Conservation (phyloP, 2,888 invertebrate species). For the Phlogophora meticulosa region DNA sequence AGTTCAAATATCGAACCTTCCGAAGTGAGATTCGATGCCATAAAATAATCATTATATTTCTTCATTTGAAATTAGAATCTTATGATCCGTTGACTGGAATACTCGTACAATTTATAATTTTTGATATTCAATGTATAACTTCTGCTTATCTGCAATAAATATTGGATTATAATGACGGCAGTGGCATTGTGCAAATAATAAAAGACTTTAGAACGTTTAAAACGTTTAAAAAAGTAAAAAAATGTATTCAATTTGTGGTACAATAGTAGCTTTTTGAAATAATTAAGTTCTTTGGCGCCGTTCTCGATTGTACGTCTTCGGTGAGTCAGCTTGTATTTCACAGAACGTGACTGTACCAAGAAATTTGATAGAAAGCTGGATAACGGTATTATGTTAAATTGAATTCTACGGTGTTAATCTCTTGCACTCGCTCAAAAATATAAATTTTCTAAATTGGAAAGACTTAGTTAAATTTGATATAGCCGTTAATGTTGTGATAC, state of each 20-base stretch:
- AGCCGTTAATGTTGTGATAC: not conserved
- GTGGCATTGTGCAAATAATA: constrained; percentile 32
- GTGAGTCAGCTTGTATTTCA: constrained; percentile 60
- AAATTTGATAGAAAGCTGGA: constrained; percentile 57
- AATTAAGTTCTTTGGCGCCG: constrained; percentile 52
- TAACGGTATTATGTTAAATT: constrained; percentile 59
- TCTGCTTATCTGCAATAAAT: constrained; percentile 16
- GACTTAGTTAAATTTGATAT: constrained; percentile 15
- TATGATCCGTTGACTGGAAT: constrained; percentile 18
- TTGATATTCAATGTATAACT: constrained; percentile 8
- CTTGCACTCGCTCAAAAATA: constrained; percentile 19
- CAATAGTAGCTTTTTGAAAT: constrained; percentile 54
- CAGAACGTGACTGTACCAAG: constrained; percentile 49
- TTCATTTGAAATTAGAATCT: constrained; percentile 38
- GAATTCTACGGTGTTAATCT: constrained; percentile 38
- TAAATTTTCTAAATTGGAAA: constrained; percentile 18
- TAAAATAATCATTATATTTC: constrained; percentile 21
- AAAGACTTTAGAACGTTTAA: constrained; percentile 37
- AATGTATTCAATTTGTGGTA: constrained; percentile 41
- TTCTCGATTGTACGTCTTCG: constrained; percentile 38
- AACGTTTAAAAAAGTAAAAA: constrained; percentile 26
- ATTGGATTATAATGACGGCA: constrained; percentile 33
- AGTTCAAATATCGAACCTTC: constrained; percentile 39
- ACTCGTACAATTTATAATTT: not conserved
- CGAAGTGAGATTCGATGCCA: not conserved